Base-by-base conservation (phyloP, 2,888 invertebrate species). In the Megalurothrips usitatus region DNA sequence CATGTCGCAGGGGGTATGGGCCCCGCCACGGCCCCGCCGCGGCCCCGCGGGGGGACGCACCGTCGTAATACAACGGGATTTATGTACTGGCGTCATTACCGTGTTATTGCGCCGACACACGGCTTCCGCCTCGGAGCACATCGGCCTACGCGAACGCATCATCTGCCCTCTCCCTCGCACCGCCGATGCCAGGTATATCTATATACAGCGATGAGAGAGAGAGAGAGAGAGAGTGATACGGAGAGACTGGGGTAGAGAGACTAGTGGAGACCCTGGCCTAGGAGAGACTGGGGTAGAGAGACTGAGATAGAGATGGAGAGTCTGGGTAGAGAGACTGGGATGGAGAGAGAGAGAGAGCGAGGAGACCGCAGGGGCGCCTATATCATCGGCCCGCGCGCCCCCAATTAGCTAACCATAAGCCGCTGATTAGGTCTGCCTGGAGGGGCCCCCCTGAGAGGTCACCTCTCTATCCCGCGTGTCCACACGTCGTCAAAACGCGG, bases 401-500 rank as follows among this genome's bases (percentile, higher is more conserved):
- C 34, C 34, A 43, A 43, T 43, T 43, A 43, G n/a, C 19, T 58
- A 58, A 58, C 19, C 17, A 58, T 19, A 14, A 58, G 58, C 6
- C 58, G 19, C 17, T 58, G 58, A 52, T 52, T 52, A 52, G 52
- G 52, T 17, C 17, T 52, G 1, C 12, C n/a, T n/a, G n/a, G 34
- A 43, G 34, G 3, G 34, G 34, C 34, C 34, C 34, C 34, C 34
- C 34, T 43, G 34, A 43, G 34, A 43, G 58, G 58, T 17, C 14
- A 58, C 19, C 19, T 19, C 23, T 26, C 68, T 8, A 23, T n/a
- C 68, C 68, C 8, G 12, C 52, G 26, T 75, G 68, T 75, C 68
- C 68, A 75, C 68, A 75, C 68, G 68, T 75, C 68, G 68, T 75
- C 68, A 75, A 75, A 75, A 75, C n/a, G 12, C 23, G 26, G 23